Conservation (phyloP, 1,140 invertebrate species). For the Calliphora vicina region DNA sequence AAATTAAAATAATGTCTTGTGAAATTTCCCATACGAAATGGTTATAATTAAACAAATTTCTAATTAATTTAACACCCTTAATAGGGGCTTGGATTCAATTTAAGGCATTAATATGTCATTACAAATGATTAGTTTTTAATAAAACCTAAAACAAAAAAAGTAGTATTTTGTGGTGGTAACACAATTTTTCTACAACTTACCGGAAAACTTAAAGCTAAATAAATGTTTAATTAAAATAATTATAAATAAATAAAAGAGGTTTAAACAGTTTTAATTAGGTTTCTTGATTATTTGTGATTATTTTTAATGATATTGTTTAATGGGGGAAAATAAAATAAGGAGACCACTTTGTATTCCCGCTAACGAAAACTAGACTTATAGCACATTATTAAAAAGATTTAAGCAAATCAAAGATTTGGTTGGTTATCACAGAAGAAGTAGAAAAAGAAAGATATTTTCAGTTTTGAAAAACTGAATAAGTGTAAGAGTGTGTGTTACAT, state of each 20-base stretch:
- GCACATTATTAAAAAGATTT: no score
- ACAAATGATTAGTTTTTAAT: not conserved
- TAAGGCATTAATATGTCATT: not conserved
- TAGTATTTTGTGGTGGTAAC: not conserved
- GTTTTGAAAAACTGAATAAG: no score
- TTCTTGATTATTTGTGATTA: not conserved
- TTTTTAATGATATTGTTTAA: not conserved
- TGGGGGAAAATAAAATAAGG: no score
- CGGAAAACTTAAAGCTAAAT: not conserved
- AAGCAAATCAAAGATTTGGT: no score
- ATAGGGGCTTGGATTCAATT: no score
- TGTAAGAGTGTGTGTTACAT: no score
- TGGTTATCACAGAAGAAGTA: no score
- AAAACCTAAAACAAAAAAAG: not conserved
- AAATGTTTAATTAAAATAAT: not conserved
- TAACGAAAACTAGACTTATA: no score
- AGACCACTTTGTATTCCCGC: no score
- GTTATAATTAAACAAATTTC: not conserved
- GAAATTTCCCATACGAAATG: not conserved
- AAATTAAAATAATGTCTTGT: not conserved
- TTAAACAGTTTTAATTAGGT: not conserved
- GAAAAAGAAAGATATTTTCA: no score
- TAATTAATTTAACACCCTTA: not conserved
- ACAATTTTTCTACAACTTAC: not conserved
- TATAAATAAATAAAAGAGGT: not conserved